phyloP scores from a whole-genome alignment of 2,113 vertebrate genomes.

The Melanerpes formicivorus region DNA sequence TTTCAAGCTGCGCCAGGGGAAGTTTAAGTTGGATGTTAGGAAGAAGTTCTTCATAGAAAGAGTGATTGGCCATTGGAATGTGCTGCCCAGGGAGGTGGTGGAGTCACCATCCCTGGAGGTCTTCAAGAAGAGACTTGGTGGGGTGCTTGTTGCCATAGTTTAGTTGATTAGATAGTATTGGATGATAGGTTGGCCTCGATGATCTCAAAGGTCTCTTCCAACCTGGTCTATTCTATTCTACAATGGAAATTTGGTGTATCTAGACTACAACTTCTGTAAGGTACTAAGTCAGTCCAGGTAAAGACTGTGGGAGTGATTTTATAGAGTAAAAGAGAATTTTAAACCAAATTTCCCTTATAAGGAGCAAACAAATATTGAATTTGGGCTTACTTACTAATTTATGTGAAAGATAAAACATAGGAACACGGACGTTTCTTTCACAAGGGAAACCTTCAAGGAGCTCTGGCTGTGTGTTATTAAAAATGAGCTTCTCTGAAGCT shows the following conservation, averaged over 20 bases:
- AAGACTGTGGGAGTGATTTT: background rate
- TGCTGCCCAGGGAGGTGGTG: no score
- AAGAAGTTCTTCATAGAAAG: no score
- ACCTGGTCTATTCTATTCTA: no score
- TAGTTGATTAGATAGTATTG: no score
- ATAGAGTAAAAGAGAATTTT: background rate
- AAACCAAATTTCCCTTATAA: background rate
- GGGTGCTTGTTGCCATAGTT: no score
- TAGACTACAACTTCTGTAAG: background rate
- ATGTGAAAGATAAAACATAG: background rate
- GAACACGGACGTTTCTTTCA: background rate
- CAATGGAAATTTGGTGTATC: background rate
- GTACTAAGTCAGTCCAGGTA: background rate
- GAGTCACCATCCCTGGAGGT: no score
- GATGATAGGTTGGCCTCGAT: no score
- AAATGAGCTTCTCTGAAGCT: background rate
- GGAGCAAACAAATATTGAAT: background rate
- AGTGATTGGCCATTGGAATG: no score
- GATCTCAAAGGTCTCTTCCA: no score
- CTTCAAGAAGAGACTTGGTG: no score
- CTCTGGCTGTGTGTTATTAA: background rate
- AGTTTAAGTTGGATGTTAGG: no score
- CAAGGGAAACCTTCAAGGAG: background rate
- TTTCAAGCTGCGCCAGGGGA: no score
- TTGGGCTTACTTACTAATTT: background rate